Evolutionary conservation across 1,140 invertebrate genomes (phyloP), one percentile per base, ranked within the genome.

Genomic region (Achatina immaculata): DNA sequence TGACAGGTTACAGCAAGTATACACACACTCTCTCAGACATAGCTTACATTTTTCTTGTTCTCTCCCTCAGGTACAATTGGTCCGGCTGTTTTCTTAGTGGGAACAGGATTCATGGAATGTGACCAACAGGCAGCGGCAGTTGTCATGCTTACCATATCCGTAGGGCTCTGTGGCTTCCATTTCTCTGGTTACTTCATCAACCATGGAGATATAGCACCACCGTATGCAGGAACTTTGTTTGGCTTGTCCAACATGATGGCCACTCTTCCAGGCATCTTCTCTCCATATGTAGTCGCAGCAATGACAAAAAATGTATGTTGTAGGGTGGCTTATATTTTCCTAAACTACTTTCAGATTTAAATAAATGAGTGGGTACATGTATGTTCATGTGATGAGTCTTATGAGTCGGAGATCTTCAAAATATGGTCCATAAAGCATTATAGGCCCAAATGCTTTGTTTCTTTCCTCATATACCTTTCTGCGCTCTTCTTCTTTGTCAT

Each of bases 171-270:
- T 82, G 88, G 88, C 1, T 86, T 89, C 65, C 86, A 86, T 38
- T 86, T 89, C 80, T 84, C 95, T 14, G 96, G 95, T 68, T 96
- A 87, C 89, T 95, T 95, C 87, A 95, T 96, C 11, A 96, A 97
- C 91, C 95, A 96, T 86, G 91, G 96, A 86, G 96, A 97, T 88
- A 95, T 97, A 80, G 96, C 96, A 1, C 88, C 89, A 19, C 82
- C 97, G 71, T 99, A 86, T 80, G 95, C 96, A 9, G 95, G 94
- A 95, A 88, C 89, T 11, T 89, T 97, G 28, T 96, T 97, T 94
- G 96, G 96, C 0, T 93, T 97, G 55, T 95, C 95, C 0, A 97
- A 97, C 89, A 96, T 95, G 0, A 92, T 96, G 82, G 96, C 95
- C 0, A 97, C 96, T 0, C 89, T 97, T 77, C 95, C 96, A 28